Percentiles rank a stretch among this genome's conserved stretches.
Evolutionary conservation across 2,113 vertebrate species (phyloP).

Genomic region (Micromys minutus): DNA sequence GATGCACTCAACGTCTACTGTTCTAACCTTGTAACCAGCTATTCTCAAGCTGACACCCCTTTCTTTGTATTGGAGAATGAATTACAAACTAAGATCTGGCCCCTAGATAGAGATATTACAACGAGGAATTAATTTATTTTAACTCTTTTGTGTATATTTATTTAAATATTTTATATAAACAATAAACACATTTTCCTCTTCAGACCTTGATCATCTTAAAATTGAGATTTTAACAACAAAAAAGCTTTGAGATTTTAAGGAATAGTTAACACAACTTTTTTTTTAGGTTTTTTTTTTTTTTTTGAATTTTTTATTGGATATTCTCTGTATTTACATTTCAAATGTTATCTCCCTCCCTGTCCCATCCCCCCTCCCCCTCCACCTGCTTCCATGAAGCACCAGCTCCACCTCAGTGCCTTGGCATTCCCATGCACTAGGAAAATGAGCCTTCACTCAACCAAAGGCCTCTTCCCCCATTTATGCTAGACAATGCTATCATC

Average conservation of each 20-base stretch:
- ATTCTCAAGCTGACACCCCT: background rate
- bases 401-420: too few species aligned
- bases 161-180: background rate
- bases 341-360: too few species aligned
- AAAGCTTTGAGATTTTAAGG: conserved; percentile 29
- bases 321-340: too few species aligned
- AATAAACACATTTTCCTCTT: background rate
- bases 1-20: background rate
- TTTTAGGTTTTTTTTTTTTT: too few species aligned
- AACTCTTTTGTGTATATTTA: background rate
- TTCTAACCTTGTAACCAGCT: background rate
- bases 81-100: background rate
- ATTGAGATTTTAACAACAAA: background rate
- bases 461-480: too few species aligned
- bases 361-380: too few species aligned
- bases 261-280: background rate
- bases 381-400: too few species aligned
- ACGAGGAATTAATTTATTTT: conserved; percentile 4
- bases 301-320: too few species aligned
- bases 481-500: too few species aligned
- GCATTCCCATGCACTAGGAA: too few species aligned
- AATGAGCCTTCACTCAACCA: too few species aligned
- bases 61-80: background rate
- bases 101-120: background rate
- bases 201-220: background rate